Evolutionary conservation across 2,888 invertebrate species (phyloP), one percentile per base, ranked within the genome.

Genomic region (Dicycla oo): DNA sequence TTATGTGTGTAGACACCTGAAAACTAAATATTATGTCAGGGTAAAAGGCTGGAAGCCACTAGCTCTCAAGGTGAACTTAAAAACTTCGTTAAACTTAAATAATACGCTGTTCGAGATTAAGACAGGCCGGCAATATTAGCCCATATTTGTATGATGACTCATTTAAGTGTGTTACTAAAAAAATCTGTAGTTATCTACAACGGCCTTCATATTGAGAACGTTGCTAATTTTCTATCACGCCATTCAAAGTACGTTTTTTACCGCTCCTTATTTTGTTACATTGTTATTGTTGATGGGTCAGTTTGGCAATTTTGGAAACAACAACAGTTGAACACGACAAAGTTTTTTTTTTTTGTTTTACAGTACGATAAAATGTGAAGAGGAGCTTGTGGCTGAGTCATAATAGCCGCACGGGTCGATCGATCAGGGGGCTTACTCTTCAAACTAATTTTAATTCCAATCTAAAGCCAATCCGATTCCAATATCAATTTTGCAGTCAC

Each of bases 111-210:
- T 40, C 18, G 5, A 73, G 65, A 74, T 65, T 74, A 73, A 66
- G 57, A 75, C 57, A 23, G 23, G 15, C 30, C 43, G 23, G 45
- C 51, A 67, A 51, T 38, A 73, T 66, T 51, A 75, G 57, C 43
- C 75, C 58, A 75, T 73, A 75, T 58, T 75, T 58, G 30, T 53
- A 47, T 30, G 20, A 75, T 75, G 73, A 75, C 38, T 75, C 68
- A 75, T 40, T 15, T 26, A 20, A 40, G 75, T 67, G 30, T 67
- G 58, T 75, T 45, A 66, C 20, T 47, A 69, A 67, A 66, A 92
- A 91, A 20, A 87, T 3, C 91, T 87, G 92, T 94, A 57, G 47
- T 85, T 92, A 93, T 45, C 30, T 56, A 56, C 45, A 58, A 38
- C 56, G 68, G 20, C 56, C 61, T 78, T 75, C 38, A 89, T 85